phyloP scores from a whole-genome alignment of 2,797 vertebrate genomes.

The Mormyrops boulengeri region DNA sequence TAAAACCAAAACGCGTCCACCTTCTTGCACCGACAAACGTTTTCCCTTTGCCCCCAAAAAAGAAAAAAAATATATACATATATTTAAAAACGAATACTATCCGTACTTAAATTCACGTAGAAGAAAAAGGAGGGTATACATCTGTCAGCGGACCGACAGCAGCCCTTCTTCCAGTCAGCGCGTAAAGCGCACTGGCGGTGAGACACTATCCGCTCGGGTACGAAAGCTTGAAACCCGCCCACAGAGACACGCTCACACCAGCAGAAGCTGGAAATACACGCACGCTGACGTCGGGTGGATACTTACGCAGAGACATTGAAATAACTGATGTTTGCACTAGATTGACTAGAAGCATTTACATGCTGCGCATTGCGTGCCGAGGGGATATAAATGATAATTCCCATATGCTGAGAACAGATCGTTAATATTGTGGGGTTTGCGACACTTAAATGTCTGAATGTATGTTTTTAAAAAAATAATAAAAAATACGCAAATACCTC shows the following conservation, averaged over 20 bases:
- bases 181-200: background rate
- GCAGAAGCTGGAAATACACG: background rate
- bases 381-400: background rate
- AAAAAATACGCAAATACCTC: background rate
- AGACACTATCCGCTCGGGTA: background rate
- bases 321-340: background rate
- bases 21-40: background rate
- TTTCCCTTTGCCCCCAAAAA: background rate
- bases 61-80: background rate
- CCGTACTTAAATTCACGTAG: background rate
- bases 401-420: background rate
- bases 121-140: background rate
- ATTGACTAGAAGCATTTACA: background rate
- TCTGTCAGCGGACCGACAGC: background rate
- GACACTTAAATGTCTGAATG: background rate
- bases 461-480: background rate
- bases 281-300: background rate
- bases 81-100: background rate
- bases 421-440: background rate
- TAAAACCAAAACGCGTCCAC: background rate
- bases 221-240: background rate
- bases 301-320: background rate
- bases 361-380: background rate
- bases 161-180: background rate
- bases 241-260: background rate